Evolutionary conservation across 23 tunicate species (phyloP), one percentile per base, ranked within the genome.

Genomic region (Halocynthia aurantium): DNA sequence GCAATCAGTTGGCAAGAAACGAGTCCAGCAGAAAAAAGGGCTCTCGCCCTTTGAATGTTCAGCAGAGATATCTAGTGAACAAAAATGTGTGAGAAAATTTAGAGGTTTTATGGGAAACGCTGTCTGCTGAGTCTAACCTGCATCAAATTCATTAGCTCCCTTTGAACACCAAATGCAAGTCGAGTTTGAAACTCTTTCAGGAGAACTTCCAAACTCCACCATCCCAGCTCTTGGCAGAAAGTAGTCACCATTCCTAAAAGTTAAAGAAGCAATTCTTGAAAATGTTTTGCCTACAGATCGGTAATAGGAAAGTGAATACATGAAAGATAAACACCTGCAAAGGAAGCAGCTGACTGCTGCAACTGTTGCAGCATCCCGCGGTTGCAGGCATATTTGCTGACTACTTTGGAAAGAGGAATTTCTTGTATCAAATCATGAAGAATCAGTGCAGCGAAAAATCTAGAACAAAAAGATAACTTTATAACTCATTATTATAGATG

Each of bases 141-240:
- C 72, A 80, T 86, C 7, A 96, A 77, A 80, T 96, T 93, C 69
- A 96, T 76, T 15, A 96, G 77, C 71, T 96, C 96, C 15, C 89
- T 71, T 60, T 85, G 88, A 52, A 96, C 86, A 13, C 99, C 99
- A 78, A 91, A 89, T 8, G 87, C 76, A 67, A 96, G 62, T 55
- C 95, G 73, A 17, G 83, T 67, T 76, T 96, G 99, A 70, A 96
- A 96, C 71, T 85, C 88, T 55, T 71, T 65, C 85, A 96, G 62
- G 49, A 96, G 71, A 57, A 85, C 75, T 75, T 86, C 88, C 55
- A 96, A 50, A 67, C 95, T 85, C 92, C 92, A 85, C 99, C 99
- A 96, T 6, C 83, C 96, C 52, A 96, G 82, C 69, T 87, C 84
- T 68, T 90, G 84, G 77, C 99, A 96, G 60, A 96, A 96, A 6